These are phyloP conservation scores for Megalops cyprinoides DNA, from an alignment of 2,797 vertebrate species.

Conservation along the genomic window DNA sequence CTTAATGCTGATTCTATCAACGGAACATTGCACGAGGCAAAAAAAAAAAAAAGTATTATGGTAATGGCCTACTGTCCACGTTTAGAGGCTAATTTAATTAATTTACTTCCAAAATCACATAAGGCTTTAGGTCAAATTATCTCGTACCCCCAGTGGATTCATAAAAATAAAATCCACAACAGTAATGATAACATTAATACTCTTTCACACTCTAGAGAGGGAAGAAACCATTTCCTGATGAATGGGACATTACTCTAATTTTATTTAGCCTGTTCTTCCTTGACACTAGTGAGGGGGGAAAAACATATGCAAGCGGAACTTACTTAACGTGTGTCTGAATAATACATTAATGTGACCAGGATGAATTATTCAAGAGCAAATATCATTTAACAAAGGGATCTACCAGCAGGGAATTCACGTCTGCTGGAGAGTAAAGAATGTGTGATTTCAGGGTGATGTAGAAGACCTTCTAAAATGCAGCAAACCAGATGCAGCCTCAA, in stretches of 20 bases:
- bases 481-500: neutral
- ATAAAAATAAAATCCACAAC: conserved; percentile 28
- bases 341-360: conserved; percentile 7
- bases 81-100: conserved; percentile 45
- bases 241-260: conserved; percentile 18
- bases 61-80: neutral
- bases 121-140: conserved; percentile 33
- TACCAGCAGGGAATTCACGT: neutral
- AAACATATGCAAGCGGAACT: neutral
- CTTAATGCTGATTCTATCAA: conserved; percentile 42
- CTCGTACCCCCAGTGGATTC: neutral
- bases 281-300: neutral
- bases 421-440: neutral
- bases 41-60: conserved; percentile 40
- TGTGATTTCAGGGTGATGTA: neutral
- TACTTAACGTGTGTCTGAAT: conserved; percentile 18
- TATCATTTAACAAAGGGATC: conserved; percentile 17
- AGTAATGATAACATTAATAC: conserved; percentile 34
- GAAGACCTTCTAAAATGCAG: neutral
- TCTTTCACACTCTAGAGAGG: conserved; percentile 23
- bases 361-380: conserved; percentile 28
- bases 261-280: neutral
- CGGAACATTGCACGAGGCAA: conserved; percentile 11
- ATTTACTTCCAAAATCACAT: conserved; percentile 35
- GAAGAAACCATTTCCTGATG: conserved; percentile 9